Conservation (phyloP, 2,113 vertebrate species). For the Semicossyphus pulcher region DNA sequence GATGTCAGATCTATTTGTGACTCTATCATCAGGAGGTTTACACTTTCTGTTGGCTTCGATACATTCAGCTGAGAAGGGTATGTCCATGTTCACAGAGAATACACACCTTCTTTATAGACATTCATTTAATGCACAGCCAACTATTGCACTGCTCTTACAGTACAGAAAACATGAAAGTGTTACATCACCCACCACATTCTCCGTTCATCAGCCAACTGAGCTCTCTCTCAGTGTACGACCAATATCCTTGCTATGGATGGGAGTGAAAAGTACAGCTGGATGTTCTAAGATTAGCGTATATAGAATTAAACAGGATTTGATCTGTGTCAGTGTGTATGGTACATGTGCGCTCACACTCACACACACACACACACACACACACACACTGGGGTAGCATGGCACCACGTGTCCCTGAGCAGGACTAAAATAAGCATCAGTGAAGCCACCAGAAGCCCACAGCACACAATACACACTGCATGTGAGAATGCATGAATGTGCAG, state of each 20-base stretch:
- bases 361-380: not conserved
- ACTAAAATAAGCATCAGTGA: constrained; percentile 59
- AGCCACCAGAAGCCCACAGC: constrained; percentile 43
- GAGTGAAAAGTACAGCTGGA: constrained; percentile 56
- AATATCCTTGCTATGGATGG: constrained; percentile 38
- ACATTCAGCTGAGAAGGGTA: not conserved
- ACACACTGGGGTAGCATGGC: constrained; percentile 13
- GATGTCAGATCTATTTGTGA: constrained; percentile 14
- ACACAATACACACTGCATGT: constrained; percentile 44
- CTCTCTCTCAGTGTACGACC: constrained; percentile 24
- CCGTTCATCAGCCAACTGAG: constrained; percentile 33
- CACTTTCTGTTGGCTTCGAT: too few relatives aligned
- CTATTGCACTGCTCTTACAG: constrained; percentile 16
- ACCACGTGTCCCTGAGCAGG: constrained; percentile 46
- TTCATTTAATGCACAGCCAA: constrained; percentile 8
- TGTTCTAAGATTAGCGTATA: constrained; percentile 70
- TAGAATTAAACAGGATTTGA: constrained; percentile 72
- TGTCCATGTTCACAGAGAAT: not conserved
- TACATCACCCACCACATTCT: constrained; percentile 34
- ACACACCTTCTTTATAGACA: constrained; percentile 3
- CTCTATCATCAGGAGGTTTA: constrained; percentile 3
- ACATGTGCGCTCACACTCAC: not conserved
- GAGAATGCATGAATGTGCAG: constrained; percentile 39
- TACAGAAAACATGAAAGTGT: constrained; percentile 15
- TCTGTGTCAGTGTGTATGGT: constrained; percentile 61